phyloP scores from a whole-genome alignment of 2,113 vertebrate species.

The Sinocyclocheilus rhinocerous region DNA sequence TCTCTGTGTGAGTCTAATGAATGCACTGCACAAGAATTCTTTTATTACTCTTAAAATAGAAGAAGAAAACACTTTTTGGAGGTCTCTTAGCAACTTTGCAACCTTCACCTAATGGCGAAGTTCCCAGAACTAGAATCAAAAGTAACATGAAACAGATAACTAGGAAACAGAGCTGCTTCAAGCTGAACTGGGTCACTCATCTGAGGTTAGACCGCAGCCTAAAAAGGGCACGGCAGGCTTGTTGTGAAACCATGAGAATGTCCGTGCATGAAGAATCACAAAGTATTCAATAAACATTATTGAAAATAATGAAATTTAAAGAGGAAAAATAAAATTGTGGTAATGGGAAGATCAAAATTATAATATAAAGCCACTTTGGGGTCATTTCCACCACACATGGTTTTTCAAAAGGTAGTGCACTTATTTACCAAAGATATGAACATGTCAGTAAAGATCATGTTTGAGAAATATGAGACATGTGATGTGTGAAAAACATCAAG shows the following conservation, averaged over 20 bases:
- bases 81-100: slow-evolving; percentile 29
- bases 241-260: slow-evolving; percentile 13
- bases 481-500: too few relatives aligned
- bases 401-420: background rate
- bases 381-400: background rate
- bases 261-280: background rate
- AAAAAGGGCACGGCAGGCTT: background rate
- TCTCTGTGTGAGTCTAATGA: slow-evolving; percentile 23
- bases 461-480: background rate
- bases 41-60: background rate
- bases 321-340: background rate
- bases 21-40: background rate
- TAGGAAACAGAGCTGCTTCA: background rate
- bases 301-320: background rate
- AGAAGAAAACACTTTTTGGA: background rate
- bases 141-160: background rate
- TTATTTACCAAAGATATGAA: background rate
- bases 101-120: background rate
- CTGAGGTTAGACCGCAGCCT: slow-evolving; percentile 4
- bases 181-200: slow-evolving; percentile 28
- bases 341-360: background rate
- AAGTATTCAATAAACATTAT: background rate
- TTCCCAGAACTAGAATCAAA: background rate
- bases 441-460: background rate
- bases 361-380: background rate